Evolutionary conservation across 2,797 vertebrate genomes (phyloP), one percentile per base, ranked within the genome.

Genomic region (Enteromius trimaculatus): DNA sequence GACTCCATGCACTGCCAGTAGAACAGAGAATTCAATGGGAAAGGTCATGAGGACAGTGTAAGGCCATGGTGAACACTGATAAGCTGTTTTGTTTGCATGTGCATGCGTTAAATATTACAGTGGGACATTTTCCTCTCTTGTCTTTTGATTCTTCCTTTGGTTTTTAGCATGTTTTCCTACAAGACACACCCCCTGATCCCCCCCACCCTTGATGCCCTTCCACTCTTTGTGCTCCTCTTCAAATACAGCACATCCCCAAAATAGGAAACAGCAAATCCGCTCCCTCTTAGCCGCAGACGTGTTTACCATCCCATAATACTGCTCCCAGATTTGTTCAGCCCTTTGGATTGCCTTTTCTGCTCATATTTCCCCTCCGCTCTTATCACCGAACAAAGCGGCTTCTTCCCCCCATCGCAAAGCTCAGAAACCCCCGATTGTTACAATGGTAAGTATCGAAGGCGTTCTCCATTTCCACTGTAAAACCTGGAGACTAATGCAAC

Each of bases 221-320:
- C 88, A 75, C 68, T 86, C 80, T 92, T 92, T 93, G 89, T 91
- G 83, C 87, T 84, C 21, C 70, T 83, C 87, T 91, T 65, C 83
- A 88, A 90, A 89, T 87, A 79, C 87, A 82, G 79, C 76, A 85
- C 86, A 55, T 85, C 88, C 83, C 77, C 82, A 90, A 93, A 93
- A 92, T 87, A 90, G 90, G 88, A 91, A 93, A 90, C 65, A 72
- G 86, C 89, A 95, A 94, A 95, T 94, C 92, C 90, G 84, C 79
- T 87, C 90, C 91, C 90, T 93, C 92, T 94, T 89, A 92, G 80
- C 86, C 72, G 88, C 89, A 89, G 90, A 90, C 86, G 81, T 93
- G 92, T 95, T 94, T 93, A 95, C 92, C 90, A 92, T 91, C 92
- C 91, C 90, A 93, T 94, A 94, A 94, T 94, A 88, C 91, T 83